These are phyloP conservation scores for Triplophysa rosa DNA, from an alignment of 2,113 vertebrate species.

Conservation along the genomic window DNA sequence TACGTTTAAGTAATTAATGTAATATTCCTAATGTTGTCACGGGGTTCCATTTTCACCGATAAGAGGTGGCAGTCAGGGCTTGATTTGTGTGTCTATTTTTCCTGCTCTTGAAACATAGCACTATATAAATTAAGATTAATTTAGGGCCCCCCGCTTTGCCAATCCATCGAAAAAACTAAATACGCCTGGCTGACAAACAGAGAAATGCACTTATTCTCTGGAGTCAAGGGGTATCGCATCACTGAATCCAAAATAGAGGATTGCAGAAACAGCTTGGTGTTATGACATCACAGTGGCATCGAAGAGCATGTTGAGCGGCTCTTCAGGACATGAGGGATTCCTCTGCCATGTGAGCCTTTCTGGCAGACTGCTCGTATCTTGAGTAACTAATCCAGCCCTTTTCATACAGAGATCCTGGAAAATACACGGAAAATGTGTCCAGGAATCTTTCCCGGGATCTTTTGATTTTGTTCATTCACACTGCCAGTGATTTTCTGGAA, in stretches of 20 bases:
- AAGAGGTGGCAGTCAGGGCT: conserved; percentile 21
- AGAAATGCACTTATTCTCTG: not conserved
- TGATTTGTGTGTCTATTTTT: conserved; percentile 2
- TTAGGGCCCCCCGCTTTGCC: not conserved
- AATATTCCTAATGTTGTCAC: conserved; percentile 15
- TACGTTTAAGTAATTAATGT: conserved; percentile 21
- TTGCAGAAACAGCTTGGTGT: not conserved
- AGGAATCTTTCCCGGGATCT: too few species aligned
- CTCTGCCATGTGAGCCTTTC: conserved; percentile 35
- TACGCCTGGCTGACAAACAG: not conserved
- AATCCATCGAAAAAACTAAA: conserved; percentile 25
- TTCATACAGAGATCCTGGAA: not conserved
- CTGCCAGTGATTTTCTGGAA: too few species aligned
- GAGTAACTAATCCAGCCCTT: conserved; percentile 21
- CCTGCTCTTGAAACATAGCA: conserved; percentile 25
- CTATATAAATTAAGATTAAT: conserved; percentile 40
- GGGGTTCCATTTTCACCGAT: conserved; percentile 14
- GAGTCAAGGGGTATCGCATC: not conserved
- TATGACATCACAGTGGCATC: not conserved
- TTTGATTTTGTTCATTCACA: too few species aligned
- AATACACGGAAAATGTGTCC: too few species aligned
- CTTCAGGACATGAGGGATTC: conserved; percentile 22
- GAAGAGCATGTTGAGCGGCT: not conserved
- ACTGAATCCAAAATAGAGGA: not conserved
- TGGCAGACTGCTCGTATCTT: conserved; percentile 29